These are phyloP conservation scores for Onchidella celtica DNA, from an alignment of 2,888 invertebrate genomes.

Conservation along the genomic window DNA sequence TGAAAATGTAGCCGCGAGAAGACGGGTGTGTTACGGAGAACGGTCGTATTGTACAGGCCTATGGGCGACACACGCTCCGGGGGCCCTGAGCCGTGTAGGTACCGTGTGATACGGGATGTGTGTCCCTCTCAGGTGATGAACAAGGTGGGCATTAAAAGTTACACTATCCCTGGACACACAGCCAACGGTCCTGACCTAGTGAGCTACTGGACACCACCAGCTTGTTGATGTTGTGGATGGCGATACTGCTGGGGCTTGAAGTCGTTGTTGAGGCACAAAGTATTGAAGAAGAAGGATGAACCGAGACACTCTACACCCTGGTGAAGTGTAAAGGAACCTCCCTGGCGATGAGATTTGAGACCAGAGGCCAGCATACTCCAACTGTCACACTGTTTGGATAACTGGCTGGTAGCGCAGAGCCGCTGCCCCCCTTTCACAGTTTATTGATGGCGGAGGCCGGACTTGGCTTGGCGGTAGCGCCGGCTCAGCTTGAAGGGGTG, in stretches of 20 bases:
- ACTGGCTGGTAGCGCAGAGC: slow-evolving; percentile 3
- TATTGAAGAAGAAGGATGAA: neutral
- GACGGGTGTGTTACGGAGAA: no score
- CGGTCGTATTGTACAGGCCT: no score
- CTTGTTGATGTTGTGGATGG: neutral
- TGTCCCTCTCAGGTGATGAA: no score
- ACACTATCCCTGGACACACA: no score
- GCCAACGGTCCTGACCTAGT: no score
- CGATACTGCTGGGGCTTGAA: neutral
- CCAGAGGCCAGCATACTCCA: neutral
- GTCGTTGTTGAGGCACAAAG: neutral
- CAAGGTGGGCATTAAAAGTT: no score
- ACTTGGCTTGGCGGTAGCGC: slow-evolving; percentile 1
- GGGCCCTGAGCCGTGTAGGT: no score
- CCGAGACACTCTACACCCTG: neutral
- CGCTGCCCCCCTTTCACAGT: neutral
- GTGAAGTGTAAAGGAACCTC: neutral
- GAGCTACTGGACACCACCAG: neutral
- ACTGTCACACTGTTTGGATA: slow-evolving; percentile 31
- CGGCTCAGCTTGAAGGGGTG: slow-evolving; percentile 2
- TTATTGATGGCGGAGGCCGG: slow-evolving; percentile 30
- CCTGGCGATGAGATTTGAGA: neutral
- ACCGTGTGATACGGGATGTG: no score
- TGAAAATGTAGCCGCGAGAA: no score
- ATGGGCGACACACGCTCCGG: no score